Percentiles rank a stretch among this genome's conserved stretches.
Conservation (phyloP, 2,113 vertebrate species). For the Nerophis lumbriciformis region DNA sequence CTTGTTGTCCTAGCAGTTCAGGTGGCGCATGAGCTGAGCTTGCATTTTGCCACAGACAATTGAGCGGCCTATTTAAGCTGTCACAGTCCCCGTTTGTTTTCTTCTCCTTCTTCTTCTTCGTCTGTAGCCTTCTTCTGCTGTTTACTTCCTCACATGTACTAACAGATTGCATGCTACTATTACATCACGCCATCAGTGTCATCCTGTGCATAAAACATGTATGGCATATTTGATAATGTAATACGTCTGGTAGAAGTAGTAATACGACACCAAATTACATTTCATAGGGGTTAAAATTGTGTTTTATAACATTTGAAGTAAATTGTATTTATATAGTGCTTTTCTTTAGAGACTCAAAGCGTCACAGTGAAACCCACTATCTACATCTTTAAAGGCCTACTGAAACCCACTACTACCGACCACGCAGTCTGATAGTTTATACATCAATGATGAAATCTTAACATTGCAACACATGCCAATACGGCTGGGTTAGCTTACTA, state of each 20-base stretch:
- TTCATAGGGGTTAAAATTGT: background rate
- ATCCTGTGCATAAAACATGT: background rate
- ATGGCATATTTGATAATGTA: background rate
- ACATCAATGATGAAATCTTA: too few species aligned
- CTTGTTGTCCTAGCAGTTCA: conserved; percentile 13
- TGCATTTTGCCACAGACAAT: conserved; percentile 32
- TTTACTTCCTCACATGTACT: background rate
- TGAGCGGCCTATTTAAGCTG: conserved; percentile 30
- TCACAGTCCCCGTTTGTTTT: conserved; percentile 8
- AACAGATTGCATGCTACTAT: conserved; percentile 1
- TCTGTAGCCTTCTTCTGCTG: conserved; percentile 3
- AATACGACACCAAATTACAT: background rate
- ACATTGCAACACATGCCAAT: too few species aligned
- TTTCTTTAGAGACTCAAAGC: too few species aligned
- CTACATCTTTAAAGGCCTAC: too few species aligned
- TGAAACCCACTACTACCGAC: too few species aligned
- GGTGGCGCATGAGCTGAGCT: conserved; percentile 19
- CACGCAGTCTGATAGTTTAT: too few species aligned
- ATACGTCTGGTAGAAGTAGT: background rate
- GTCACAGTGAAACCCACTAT: too few species aligned
- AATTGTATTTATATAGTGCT: too few species aligned
- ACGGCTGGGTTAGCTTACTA: too few species aligned
- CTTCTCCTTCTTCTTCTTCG: conserved; percentile 1
- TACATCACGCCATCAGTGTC: background rate
- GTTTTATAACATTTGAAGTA: too few species aligned